Percentiles rank a stretch among this genome's conserved stretches.
Evolutionary conservation across 2,888 invertebrate genomes (phyloP).

Genomic region (Phortica magna): DNA sequence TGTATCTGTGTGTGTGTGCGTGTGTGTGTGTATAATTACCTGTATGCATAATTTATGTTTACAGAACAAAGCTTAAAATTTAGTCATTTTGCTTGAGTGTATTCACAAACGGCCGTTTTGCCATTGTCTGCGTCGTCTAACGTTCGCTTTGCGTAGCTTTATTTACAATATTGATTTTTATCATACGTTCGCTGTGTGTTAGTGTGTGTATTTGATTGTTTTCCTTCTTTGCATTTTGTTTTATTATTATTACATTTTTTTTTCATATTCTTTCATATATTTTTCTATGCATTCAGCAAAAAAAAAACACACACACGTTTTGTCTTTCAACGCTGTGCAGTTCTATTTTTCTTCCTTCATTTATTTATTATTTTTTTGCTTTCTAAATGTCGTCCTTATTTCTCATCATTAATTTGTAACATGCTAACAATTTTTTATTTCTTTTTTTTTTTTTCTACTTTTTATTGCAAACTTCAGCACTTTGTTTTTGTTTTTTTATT

Average conservation of each 20-base stretch:
- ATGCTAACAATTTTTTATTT: no score
- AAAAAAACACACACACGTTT: not conserved
- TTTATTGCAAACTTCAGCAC: not conserved
- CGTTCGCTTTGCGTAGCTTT: not conserved
- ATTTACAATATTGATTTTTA: conserved; percentile 24
- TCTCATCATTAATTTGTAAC: no score
- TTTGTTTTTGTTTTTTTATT: not conserved
- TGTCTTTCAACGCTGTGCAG: no score
- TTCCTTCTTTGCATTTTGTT: not conserved
- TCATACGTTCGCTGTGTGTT: not conserved
- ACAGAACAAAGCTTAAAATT: not conserved
- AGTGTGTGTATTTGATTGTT: not conserved
- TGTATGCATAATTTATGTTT: conserved; percentile 21
- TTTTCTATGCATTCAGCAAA: not conserved
- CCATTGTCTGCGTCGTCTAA: not conserved
- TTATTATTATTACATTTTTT: not conserved
- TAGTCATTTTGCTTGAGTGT: not conserved
- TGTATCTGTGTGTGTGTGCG: not conserved
- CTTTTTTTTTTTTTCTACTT: no score
- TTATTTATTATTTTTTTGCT: not conserved
- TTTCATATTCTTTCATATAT: not conserved
- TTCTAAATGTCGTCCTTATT: not conserved
- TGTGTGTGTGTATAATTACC: conserved; percentile 11
- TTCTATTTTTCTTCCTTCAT: not conserved
- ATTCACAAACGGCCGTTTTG: not conserved